Evolutionary conservation across 2,888 invertebrate genomes (phyloP), one percentile per base, ranked within the genome.

Genomic region (Hypomecis atomaria): DNA sequence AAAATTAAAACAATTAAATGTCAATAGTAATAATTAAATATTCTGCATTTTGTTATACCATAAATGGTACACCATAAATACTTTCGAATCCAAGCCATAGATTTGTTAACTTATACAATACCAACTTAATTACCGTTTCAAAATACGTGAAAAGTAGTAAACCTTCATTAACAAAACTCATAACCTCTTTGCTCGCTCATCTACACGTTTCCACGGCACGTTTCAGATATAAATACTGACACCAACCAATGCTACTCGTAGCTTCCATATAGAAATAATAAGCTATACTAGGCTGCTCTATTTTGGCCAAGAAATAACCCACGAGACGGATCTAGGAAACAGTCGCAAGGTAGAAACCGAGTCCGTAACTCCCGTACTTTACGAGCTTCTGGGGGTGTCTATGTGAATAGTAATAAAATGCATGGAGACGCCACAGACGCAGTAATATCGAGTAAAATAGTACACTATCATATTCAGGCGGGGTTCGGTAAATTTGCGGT

Each of bases 401-500:
- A 71, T 76, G 72, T 77, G 75, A 72, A 78, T 77, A 72, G 78
- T 74, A 78, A 80, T 83, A 84, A 83, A 82, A 76, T 78, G 72
- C 77, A 78, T 71, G 72, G 68, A 77, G 69, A 65, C 68, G 58
- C 71, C 67, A 70, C 66, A 68, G 59, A 71, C 72, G 74, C 72
- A 71, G 73, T 81, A 76, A 81, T 74, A 72, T 74, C 70, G 66
- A 77, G 72, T 75, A 75, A 81, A 74, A 77, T 80, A 77, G 67
- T 75, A 72, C 67, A 74, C 71, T 77, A 72, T 75, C 70, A 72
- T 71, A 73, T 71, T 69, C 68, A 61, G 69, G 50, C 66, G 59
- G 59, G 70, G 69, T 62, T 53, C 65, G 62, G 70, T 77, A 78
- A 73, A 77, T 76, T 70, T 64, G 67, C 62, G 66, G 73, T 78